Evolutionary conservation across 53 echinoderm and acorn worm genomes (phyloP).

Genomic region (Holothuria scabra): DNA sequence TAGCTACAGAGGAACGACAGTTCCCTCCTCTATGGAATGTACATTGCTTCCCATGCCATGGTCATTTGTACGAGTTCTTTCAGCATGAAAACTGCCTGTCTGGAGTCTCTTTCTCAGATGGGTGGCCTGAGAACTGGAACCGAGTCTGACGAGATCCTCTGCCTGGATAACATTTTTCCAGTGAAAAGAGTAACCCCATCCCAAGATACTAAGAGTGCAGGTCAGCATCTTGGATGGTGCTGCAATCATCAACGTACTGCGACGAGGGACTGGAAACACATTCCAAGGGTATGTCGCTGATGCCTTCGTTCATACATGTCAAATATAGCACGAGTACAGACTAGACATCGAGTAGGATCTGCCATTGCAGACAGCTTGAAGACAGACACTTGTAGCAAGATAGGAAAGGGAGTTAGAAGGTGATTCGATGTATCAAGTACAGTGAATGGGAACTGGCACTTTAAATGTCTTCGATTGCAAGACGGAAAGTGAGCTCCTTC

Average conservation of each 20-base stretch:
- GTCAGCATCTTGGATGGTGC: conserved; percentile 57
- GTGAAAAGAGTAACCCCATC: background rate
- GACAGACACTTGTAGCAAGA: too few species aligned
- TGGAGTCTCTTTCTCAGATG: too few species aligned
- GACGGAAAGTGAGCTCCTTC: conserved; percentile 40
- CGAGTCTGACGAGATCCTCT: conserved; percentile 45
- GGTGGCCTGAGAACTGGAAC: conserved; percentile 39
- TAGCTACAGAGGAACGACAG: too few species aligned
- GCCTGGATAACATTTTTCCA: conserved; percentile 31
- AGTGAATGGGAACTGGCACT: conserved; percentile 18
- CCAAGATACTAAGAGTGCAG: background rate
- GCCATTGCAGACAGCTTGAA: too few species aligned
- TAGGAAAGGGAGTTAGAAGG: conserved; percentile 27
- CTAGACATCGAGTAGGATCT: too few species aligned
- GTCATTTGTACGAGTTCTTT: too few species aligned
- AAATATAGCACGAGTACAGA: too few species aligned
- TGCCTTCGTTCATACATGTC: too few species aligned
- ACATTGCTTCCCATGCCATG: too few species aligned
- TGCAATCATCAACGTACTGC: conserved; percentile 44
- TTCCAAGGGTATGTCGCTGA: conserved; percentile 52
- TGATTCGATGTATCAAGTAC: conserved; percentile 7
- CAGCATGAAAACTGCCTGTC: too few species aligned
- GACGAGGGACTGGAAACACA: conserved; percentile 17
- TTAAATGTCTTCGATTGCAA: conserved; percentile 47
- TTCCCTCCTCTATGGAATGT: too few species aligned